phyloP scores from a whole-genome alignment of 2,113 vertebrate genomes.

The Neolamprologus tretocephalus region DNA sequence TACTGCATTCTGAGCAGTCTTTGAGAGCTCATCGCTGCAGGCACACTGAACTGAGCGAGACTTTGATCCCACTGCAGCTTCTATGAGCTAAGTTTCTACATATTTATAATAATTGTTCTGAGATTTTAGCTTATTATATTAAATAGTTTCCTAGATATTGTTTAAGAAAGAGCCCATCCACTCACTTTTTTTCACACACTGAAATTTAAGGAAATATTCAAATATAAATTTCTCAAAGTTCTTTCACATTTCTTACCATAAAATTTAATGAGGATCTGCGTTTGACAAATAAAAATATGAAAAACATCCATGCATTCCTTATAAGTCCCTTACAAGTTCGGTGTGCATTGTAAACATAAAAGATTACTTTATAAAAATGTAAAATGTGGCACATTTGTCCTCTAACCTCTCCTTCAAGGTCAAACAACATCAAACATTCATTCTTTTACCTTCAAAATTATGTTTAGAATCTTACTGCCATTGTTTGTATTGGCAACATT shows the following conservation, averaged over 20 bases:
- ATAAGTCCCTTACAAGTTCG: accelerated
- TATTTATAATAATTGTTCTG: neutral
- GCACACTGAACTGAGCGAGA: neutral
- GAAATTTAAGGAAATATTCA: neutral
- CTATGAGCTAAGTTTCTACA: neutral
- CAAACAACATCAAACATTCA: neutral
- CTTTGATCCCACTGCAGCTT: neutral
- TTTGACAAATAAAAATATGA: neutral
- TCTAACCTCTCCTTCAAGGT: neutral
- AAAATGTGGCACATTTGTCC: neutral
- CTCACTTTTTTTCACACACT: neutral
- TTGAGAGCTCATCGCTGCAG: neutral
- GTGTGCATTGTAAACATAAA: neutral
- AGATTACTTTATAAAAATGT: neutral
- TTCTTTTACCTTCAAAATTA: neutral
- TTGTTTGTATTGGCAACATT: neutral
- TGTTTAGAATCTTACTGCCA: neutral
- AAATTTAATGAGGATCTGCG: accelerated
- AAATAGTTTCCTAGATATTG: neutral
- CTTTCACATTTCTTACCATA: neutral
- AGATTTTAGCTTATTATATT: neutral
- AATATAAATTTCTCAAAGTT: neutral
- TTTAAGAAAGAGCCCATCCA: neutral
- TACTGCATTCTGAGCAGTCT: neutral
- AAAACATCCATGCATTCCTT: accelerated